phyloP scores from a whole-genome alignment of 2,113 vertebrate genomes.

The Aptenodytes forsteri region DNA sequence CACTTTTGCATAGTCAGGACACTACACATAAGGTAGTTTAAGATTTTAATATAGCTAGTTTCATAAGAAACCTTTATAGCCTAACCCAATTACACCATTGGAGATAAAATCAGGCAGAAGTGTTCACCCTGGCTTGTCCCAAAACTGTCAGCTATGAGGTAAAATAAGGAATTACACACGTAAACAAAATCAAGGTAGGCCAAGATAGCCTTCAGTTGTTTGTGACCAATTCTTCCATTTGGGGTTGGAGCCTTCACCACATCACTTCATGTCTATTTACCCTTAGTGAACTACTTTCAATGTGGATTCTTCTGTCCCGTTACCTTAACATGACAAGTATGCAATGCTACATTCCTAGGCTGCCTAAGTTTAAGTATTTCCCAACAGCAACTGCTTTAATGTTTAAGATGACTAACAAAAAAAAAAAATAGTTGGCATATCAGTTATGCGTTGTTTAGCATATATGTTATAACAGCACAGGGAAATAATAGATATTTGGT shows the following conservation, averaged over 20 bases:
- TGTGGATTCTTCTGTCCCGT: background rate
- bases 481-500: background rate
- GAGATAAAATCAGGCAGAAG: background rate
- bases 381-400: background rate
- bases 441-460: background rate
- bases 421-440: background rate
- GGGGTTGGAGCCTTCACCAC: background rate
- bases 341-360: background rate
- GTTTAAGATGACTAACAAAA: background rate
- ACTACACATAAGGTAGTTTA: background rate
- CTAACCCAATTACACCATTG: background rate
- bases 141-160: background rate
- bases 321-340: background rate
- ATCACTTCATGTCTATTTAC: background rate
- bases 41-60: background rate
- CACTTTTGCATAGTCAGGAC: background rate
- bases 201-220: background rate
- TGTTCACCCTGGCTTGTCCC: background rate
- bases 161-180: background rate
- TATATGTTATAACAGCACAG: background rate
- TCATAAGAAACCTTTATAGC: background rate
- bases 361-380: background rate
- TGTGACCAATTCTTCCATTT: background rate
- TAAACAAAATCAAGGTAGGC: background rate
- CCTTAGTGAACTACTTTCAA: background rate